Conservation (phyloP, 2,797 vertebrate species). For the Phrynocephalus forsythii region DNA sequence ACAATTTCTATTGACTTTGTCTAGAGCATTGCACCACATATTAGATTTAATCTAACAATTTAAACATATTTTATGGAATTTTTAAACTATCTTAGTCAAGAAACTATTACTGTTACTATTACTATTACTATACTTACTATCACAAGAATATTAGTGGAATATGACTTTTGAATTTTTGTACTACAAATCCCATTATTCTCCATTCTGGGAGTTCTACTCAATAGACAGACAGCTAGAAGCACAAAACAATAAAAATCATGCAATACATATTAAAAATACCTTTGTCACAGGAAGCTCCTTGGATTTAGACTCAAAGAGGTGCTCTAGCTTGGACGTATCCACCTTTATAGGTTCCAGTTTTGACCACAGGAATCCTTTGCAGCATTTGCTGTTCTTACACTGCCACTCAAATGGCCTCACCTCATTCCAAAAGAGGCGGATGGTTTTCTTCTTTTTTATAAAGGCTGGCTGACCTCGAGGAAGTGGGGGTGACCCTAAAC, state of each 20-base stretch:
- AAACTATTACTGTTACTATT: background rate
- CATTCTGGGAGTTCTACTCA: background rate
- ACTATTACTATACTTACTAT: too few relatives aligned
- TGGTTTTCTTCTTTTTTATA: constrained; percentile 98
- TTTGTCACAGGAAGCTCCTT: constrained; percentile 97
- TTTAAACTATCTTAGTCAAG: background rate
- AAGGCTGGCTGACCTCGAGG: constrained; percentile 87
- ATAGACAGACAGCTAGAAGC: background rate
- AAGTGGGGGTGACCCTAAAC: constrained; percentile 87
- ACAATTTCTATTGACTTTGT: background rate
- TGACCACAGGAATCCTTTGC: constrained; percentile 94
- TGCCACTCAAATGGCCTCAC: constrained; percentile 94
- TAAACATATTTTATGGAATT: background rate
- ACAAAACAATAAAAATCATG: constrained; percentile 40
- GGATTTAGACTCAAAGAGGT: constrained; percentile 98
- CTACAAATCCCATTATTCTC: too few relatives aligned
- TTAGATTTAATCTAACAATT: background rate
- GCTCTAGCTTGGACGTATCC: constrained; percentile 95
- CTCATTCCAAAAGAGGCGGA: constrained; percentile 98
- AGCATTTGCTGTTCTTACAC: constrained; percentile 87
- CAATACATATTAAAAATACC: constrained; percentile 79
- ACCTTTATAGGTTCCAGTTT: constrained; percentile 95
- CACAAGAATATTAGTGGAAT: background rate
- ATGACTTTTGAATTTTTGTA: background rate
- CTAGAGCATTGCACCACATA: background rate